Conservation (phyloP, 2,888 invertebrate genomes). For the Dorcus hopei region DNA sequence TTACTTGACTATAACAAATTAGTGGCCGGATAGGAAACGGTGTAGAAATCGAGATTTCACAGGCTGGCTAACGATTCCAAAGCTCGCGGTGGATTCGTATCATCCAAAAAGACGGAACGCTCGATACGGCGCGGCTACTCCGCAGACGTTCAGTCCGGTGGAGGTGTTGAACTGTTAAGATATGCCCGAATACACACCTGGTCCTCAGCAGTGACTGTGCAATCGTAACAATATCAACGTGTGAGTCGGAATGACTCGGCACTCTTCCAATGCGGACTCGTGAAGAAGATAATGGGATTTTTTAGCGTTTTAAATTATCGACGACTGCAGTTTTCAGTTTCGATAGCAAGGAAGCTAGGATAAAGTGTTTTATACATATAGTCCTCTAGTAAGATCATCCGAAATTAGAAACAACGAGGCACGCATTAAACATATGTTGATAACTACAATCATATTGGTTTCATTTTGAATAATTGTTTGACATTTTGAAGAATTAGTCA, state of each 20-base stretch:
- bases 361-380: too few relatives aligned
- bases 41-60: too few relatives aligned
- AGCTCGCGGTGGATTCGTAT: background rate
- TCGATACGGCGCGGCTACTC: conserved; percentile 20
- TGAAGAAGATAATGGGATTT: conserved; percentile 24
- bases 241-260: conserved; percentile 44
- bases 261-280: conserved; percentile 23
- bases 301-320: conserved; percentile 14
- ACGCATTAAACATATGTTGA: too few relatives aligned
- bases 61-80: background rate
- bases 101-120: conserved; percentile 16
- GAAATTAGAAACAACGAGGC: too few relatives aligned
- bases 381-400: too few relatives aligned
- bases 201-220: conserved; percentile 39
- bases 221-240: conserved; percentile 44
- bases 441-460: too few relatives aligned
- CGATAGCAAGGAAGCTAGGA: background rate
- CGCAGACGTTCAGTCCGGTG: conserved; percentile 11
- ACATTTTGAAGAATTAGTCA: too few relatives aligned
- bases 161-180: background rate
- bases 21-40: too few relatives aligned
- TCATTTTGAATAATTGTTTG: too few relatives aligned
- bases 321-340: conserved; percentile 14
- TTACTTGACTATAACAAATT: too few relatives aligned
- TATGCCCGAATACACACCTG: conserved; percentile 28